phyloP scores from a whole-genome alignment of 2,113 vertebrate species.

The Nothobranchius kuhntae region DNA sequence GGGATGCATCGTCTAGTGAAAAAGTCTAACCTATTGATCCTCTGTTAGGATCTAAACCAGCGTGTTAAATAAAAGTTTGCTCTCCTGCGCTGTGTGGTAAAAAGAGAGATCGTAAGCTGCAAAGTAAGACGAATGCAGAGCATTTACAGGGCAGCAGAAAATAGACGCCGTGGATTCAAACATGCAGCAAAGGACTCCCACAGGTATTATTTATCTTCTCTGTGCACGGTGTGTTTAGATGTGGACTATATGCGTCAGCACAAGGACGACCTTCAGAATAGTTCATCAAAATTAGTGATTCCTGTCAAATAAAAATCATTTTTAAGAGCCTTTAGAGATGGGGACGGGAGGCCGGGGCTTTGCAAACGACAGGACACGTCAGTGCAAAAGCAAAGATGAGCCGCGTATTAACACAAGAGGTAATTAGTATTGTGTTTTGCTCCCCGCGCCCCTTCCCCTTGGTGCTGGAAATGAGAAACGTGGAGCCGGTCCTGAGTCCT shows the following conservation, averaged over 20 bases:
- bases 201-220: conserved; percentile 42
- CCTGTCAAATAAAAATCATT: conserved; percentile 80
- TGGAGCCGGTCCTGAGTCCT: conserved; percentile 47
- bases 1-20: conserved; percentile 44
- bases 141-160: conserved; percentile 44
- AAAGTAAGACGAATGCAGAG: conserved; percentile 46
- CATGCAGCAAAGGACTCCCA: conserved; percentile 8
- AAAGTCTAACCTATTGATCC: conserved; percentile 49
- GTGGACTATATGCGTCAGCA: conserved; percentile 33
- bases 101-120: conserved; percentile 49
- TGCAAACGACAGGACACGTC: conserved; percentile 95
- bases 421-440: conserved; percentile 89
- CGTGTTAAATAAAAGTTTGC: conserved; percentile 23
- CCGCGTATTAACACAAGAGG: conserved; percentile 90
- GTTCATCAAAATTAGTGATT: conserved; percentile 99
- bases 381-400: conserved; percentile 96
- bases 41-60: conserved; percentile 16
- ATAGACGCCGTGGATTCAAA: conserved; percentile 47
- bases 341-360: conserved; percentile 87
- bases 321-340: conserved; percentile 91
- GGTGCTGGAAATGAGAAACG: conserved; percentile 53
- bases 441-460: conserved; percentile 25
- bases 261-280: conserved; percentile 91
- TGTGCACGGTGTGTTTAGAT: conserved; percentile 20
- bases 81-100: conserved; percentile 27